Evolutionary conservation across 2,113 vertebrate species (phyloP).

Genomic region (Cardinalis cardinalis): DNA sequence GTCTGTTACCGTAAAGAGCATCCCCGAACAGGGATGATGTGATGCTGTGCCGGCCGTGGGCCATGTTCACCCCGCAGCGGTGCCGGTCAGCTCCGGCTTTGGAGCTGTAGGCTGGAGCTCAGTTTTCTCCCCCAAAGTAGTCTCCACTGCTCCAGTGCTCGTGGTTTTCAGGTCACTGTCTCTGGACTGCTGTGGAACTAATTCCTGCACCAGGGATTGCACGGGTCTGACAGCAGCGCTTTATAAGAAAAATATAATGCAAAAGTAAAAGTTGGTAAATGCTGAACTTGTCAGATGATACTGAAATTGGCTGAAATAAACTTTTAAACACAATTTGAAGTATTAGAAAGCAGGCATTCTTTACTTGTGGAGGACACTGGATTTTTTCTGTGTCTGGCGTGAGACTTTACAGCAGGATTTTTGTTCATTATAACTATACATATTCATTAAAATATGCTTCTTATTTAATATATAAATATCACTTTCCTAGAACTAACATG

Average conservation of each 20-base stretch:
- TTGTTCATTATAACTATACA: neutral
- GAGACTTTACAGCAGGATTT: neutral
- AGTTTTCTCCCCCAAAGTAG: rapidly evolving
- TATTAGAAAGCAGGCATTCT: neutral
- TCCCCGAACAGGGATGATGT: rapidly evolving
- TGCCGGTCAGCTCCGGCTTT: no score
- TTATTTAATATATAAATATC: neutral
- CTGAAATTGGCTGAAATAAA: neutral
- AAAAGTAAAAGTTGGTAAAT: neutral
- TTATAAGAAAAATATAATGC: neutral
- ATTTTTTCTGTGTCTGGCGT: neutral
- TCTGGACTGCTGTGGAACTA: rapidly evolving
- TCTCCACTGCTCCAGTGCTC: neutral
- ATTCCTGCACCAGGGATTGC: neutral
- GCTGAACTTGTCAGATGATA: neutral
- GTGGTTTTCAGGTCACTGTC: rapidly evolving
- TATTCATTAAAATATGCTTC: neutral
- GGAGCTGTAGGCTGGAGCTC: neutral
- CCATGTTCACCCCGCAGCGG: rapidly evolving
- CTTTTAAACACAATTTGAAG: neutral
- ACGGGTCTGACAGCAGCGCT: rapidly evolving
- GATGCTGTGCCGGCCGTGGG: rapidly evolving
- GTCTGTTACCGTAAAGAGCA: no score
- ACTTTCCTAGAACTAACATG: neutral
- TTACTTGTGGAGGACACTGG: neutral